phyloP scores from a whole-genome alignment of 2,888 invertebrate genomes.

The Spodoptera littoralis region DNA sequence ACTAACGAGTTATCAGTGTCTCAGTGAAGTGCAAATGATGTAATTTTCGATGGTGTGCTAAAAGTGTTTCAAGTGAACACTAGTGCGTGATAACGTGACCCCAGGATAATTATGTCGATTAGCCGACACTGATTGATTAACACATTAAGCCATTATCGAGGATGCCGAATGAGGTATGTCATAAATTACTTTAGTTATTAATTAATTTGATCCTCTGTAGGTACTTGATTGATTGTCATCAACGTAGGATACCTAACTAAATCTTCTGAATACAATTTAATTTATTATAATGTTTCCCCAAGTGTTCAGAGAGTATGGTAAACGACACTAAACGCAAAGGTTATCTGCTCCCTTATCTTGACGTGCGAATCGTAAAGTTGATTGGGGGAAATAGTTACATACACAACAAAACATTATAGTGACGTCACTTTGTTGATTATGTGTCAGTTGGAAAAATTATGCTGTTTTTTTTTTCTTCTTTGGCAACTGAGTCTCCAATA shows the following conservation, averaged over 20 bases:
- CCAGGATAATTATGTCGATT: slow-evolving; percentile 45
- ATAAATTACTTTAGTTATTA: slow-evolving; percentile 18
- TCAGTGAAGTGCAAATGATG: slow-evolving; percentile 39
- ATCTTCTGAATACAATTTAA: neutral
- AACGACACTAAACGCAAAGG: slow-evolving; percentile 28
- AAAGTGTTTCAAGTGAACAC: slow-evolving; percentile 40
- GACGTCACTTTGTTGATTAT: slow-evolving; percentile 3
- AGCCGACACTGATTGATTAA: slow-evolving; percentile 63
- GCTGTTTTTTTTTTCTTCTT: no score
- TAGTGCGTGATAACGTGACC: slow-evolving; percentile 57
- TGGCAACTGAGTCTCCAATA: no score
- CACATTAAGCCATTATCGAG: slow-evolving; percentile 48
- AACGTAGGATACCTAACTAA: no score
- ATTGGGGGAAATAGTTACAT: slow-evolving; percentile 22
- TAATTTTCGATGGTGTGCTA: slow-evolving; percentile 42
- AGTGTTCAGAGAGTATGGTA: slow-evolving; percentile 29
- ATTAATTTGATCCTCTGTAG: neutral
- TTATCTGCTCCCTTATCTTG: slow-evolving; percentile 35
- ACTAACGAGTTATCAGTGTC: slow-evolving; percentile 35
- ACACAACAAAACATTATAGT: slow-evolving; percentile 5
- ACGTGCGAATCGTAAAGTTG: slow-evolving; percentile 19
- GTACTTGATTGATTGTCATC: no score
- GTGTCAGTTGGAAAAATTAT: no score
- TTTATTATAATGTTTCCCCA: slow-evolving; percentile 7
- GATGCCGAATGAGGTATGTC: slow-evolving; percentile 76